phyloP scores from a whole-genome alignment of 2,888 invertebrate species.

The Phragmatobia fuliginosa region DNA sequence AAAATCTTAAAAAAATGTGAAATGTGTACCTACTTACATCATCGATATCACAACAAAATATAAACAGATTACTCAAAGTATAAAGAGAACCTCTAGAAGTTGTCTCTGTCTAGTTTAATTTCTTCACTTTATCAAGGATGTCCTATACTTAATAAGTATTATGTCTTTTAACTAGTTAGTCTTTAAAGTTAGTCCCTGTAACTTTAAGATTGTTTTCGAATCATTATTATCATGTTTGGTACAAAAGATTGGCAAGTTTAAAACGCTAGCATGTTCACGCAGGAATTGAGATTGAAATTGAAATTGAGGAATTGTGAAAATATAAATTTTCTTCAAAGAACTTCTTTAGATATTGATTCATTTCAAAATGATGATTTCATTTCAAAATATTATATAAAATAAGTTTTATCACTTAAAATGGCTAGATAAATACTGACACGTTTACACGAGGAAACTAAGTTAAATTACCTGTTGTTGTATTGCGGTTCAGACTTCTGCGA shows the following conservation, averaged over 20 bases:
- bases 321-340: no score
- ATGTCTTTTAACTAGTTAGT: not conserved
- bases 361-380: no score
- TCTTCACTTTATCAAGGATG: not conserved
- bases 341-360: not conserved
- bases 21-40: no score
- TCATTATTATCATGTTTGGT: not conserved
- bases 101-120: no score
- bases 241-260: not conserved
- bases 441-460: not conserved
- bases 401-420: not conserved
- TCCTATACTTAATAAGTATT: not conserved
- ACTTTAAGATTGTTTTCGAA: not conserved
- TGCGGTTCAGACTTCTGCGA: conserved; percentile 6
- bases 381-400: not conserved
- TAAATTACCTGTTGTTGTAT: conserved; percentile 36
- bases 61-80: not conserved
- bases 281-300: no score
- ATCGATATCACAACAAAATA: not conserved
- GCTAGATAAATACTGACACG: not conserved
- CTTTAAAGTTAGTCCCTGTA: not conserved
- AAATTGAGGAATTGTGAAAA: no score
- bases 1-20: no score
- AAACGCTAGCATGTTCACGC: not conserved
- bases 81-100: not conserved